Percentiles rank a stretch among this genome's conserved stretches.
Evolutionary conservation across 2,113 vertebrate genomes (phyloP).

Genomic region (Coryphaenoides rupestris): DNA sequence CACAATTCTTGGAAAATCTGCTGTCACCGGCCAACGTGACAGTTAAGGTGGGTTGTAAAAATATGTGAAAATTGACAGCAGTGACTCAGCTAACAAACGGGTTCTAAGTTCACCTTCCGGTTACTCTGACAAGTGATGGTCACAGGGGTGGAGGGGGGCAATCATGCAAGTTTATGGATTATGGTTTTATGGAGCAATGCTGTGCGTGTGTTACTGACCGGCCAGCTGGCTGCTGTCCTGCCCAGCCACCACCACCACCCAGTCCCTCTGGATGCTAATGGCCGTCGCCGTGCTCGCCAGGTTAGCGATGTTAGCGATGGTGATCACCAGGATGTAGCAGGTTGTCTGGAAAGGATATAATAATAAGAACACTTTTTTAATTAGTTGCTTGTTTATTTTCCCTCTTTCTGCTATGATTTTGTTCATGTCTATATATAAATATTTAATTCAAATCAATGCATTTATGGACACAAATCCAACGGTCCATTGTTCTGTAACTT

Average conservation of each 20-base stretch:
- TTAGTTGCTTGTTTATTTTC: background rate
- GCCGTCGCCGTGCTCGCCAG: conserved; percentile 93
- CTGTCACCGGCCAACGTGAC: no score
- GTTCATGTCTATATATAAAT: background rate
- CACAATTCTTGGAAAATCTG: background rate
- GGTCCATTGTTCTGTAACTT: no score
- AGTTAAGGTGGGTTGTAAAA: no score
- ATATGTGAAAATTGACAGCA: background rate
- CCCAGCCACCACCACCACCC: conserved; percentile 96
- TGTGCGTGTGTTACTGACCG: no score
- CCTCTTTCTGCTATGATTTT: no score
- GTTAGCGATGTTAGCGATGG: conserved; percentile 94
- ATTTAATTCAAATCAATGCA: no score
- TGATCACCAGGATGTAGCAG: conserved; percentile 96
- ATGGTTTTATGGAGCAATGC: no score
- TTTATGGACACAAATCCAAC: no score
- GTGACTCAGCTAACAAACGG: conserved; percentile 21
- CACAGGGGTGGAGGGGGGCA: conserved; percentile 20
- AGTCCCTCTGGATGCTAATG: conserved; percentile 97
- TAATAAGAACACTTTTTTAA: background rate
- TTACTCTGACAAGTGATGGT: no score
- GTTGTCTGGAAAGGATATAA: conserved; percentile 76
- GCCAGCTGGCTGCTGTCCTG: conserved; percentile 91
- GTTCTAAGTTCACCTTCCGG: conserved; percentile 36
- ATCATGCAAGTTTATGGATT: conserved; percentile 18